A percentile compares a stretch with the other conserved stretches of the same genome.
Conservation (phyloP, 2,888 invertebrate species). For the Bruchidius siliquastri region DNA sequence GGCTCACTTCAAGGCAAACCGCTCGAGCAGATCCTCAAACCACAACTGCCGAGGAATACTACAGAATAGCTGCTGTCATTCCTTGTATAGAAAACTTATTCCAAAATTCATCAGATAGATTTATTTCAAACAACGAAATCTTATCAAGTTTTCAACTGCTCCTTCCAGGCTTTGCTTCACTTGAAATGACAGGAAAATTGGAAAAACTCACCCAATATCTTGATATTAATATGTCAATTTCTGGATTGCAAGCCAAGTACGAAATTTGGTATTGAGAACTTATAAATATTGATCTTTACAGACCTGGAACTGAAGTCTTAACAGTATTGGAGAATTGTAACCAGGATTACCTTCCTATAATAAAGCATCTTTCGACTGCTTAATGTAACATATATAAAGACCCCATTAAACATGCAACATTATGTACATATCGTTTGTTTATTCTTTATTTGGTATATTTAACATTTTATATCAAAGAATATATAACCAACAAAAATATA, state of each 20-base stretch:
- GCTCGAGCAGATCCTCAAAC: conserved; percentile 5
- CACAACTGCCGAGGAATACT: neutral
- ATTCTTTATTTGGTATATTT: too few species aligned
- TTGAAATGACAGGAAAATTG: neutral
- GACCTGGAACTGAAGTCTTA: neutral
- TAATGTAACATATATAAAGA: too few species aligned
- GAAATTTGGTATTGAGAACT: conserved; percentile 1
- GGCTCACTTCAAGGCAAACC: neutral
- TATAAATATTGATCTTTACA: neutral
- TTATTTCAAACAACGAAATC: neutral
- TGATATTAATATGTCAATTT: conserved; percentile 1
- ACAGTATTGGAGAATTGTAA: conserved; percentile 1
- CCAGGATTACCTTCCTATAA: neutral
- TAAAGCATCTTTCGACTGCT: neutral
- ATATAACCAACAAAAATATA: neutral
- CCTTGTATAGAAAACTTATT: neutral
- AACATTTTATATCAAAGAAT: neutral
- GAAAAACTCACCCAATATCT: conserved; percentile 1
- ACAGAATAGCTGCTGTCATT: conserved; percentile 1
- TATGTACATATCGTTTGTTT: too few species aligned
- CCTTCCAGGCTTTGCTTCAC: conserved; percentile 4
- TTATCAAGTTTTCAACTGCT: conserved; percentile 2
- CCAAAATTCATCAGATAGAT: neutral
- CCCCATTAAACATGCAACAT: neutral
- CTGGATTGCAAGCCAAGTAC: conserved; percentile 4